Percentiles rank a stretch among this genome's conserved stretches.
Conservation (phyloP, 2,113 vertebrate species). For the Amblyopsis rosae region DNA sequence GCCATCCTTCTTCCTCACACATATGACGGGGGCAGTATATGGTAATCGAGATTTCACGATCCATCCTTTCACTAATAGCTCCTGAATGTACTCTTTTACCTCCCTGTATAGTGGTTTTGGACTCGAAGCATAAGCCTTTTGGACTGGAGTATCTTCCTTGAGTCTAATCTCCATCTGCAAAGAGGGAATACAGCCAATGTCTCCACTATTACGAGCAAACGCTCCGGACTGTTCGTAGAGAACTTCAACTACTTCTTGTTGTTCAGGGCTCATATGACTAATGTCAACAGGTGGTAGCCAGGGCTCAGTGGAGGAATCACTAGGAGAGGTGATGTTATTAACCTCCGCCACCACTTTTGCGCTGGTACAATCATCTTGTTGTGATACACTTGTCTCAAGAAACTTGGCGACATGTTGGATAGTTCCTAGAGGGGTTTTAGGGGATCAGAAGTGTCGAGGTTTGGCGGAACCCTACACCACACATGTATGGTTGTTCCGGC, state of each 20-base stretch:
- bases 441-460: not conserved
- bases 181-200: slow-evolving; percentile 2
- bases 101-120: no score
- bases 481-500: slow-evolving; percentile 4
- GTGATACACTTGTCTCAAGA: not conserved
- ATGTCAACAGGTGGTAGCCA: not conserved
- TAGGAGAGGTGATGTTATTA: not conserved
- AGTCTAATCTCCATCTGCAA: no score
- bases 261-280: not conserved
- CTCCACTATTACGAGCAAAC: not conserved
- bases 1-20: slow-evolving; percentile 13
- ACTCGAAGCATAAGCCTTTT: no score
- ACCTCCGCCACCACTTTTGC: no score
- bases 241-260: not conserved
- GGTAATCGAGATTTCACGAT: no score
- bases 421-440: not conserved
- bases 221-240: not conserved
- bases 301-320: not conserved
- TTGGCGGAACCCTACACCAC: not conserved
- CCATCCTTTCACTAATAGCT: no score
- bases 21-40: no score
- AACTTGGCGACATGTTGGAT: not conserved
- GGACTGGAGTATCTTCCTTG: no score
- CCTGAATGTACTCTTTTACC: no score
- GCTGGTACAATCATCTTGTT: no score